Base-by-base conservation (phyloP, 2,888 invertebrate genomes). In the Xestia sexstrigata region DNA sequence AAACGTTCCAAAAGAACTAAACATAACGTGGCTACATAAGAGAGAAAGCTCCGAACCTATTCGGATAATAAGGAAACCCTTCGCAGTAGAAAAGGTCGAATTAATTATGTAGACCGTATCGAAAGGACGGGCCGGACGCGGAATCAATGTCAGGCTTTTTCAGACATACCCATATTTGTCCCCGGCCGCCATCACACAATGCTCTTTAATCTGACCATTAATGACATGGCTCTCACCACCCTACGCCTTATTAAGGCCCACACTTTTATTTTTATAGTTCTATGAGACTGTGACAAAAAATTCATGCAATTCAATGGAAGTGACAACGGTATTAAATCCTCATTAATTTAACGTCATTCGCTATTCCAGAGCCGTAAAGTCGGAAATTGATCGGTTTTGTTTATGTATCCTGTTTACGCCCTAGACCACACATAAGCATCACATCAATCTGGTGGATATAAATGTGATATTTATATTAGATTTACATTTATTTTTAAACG, bases 271-370 rank as follows among this genome's bases (percentile, higher is more conserved):
- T 86, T 88, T 89, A 90, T 91, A 89, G 86, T 85, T 85, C 76
- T n/a, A n/a, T n/a, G n/a, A n/a, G n/a, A n/a, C n/a, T 86, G 78
- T 67, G 65, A 76, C 83, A 90, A 88, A 89, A 93, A 92, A 90
- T 89, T 93, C 93, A 92, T 93, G 91, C 89, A 93, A 93, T 91
- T 93, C 93, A 93, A 93, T 93, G 84, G 86, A 84, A 84, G 85
- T 89, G 81, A 84, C 82, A 85, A 86, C 81, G 71, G 79, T 78
- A 82, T 84, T 88, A 79, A 87, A 82, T 85, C 83, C 86, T 87
- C 84, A 85, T 84, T 88, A 84, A 84, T 82, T 79, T 81, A 76
- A 76, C 76, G 70, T 60, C 55, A 74, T 82, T 85, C 81, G 72
- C 62, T 85, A 81, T 84, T 81, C 74, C 77, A 77, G 74, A 65